Base-by-base conservation (phyloP, 2,113 vertebrate genomes). In the Nesogale talazaci region DNA sequence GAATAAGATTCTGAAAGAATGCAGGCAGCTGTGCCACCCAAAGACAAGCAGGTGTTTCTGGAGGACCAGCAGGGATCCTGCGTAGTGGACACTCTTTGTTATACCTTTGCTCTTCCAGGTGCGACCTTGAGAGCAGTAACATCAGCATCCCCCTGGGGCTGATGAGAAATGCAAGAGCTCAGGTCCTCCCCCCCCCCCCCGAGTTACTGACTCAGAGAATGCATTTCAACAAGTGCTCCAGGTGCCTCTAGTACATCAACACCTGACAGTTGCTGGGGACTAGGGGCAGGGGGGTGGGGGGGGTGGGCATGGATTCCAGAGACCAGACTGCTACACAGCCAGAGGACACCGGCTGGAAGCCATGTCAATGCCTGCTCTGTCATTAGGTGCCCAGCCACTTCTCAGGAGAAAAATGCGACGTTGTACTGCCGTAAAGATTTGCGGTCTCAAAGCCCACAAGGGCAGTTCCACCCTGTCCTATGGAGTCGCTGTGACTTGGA, bases 291-390 rank as follows among this genome's bases (percentile, higher is more conserved):
- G n/a, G n/a, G n/a, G 59, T 5, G 59, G 16, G 42, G 5, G 57
- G 57, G 20, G 14, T 12, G 1, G 16, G 3, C 9, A 16, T 10
- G 1, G 22, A 5, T 9, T 11, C 4, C 56, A 42, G 31, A 25
- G 20, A 12, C 20, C 76, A 34, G 34, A 57, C 75, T 63, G 46
- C 20, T 23, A 6, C 36, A 14, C 22, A 12, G 59, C 20, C 38
- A 14, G 19, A 5, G 67, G 1, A 2, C 19, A 25, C 46, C 34
- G 42, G 25, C 11, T 23, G 36, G 0, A 25, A 74, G 40, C 40
- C 25, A 36, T 56, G 29, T 6, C 27, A 34, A 11, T 17, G 27
- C 7, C 29, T 67, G 63, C 29, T 67, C 9, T 63, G 19, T 22
- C 23, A 22, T 23, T 63, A 3, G 22, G 22, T 63, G 61, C 61